A percentile compares a stretch with the other conserved stretches of the same genome.
phyloP scores from a whole-genome alignment of 2,888 invertebrate species.

The Anarsia innoxiella region DNA sequence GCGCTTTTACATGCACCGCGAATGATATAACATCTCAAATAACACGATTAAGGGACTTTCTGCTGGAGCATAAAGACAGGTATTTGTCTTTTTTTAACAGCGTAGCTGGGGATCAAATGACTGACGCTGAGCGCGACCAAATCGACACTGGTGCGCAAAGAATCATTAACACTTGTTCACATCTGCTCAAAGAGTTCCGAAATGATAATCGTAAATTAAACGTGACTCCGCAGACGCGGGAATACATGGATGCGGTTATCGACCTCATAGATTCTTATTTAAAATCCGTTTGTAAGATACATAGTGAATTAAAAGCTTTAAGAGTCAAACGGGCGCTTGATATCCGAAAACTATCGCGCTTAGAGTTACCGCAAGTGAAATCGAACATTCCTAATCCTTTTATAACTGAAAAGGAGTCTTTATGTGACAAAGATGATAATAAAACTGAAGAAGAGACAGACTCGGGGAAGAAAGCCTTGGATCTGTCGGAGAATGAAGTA shows the following conservation, averaged over 20 bases:
- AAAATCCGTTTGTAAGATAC: conserved; percentile 89
- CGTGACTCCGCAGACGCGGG: conserved; percentile 79
- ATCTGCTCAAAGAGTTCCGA: conserved; percentile 84
- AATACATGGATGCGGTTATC: conserved; percentile 85
- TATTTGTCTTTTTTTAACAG: conserved; percentile 89
- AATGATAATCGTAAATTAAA: conserved; percentile 74
- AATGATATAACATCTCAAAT: conserved; percentile 87
- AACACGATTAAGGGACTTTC: conserved; percentile 84
- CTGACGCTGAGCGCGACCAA: conserved; percentile 88
- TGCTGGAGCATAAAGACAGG: conserved; percentile 87
- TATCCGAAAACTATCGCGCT: conserved; percentile 84
- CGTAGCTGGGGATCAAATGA: conserved; percentile 83
- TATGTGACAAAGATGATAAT: conserved; percentile 32
- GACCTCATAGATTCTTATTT: conserved; percentile 86
- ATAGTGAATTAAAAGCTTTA: conserved; percentile 91
- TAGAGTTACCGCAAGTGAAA: conserved; percentile 67
- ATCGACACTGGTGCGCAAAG: conserved; percentile 90
- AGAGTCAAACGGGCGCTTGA: conserved; percentile 90
- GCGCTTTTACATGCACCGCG: conserved; percentile 80
- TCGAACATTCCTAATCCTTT: conserved; percentile 51
- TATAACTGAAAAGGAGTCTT: conserved; percentile 33
- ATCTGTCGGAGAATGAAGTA: conserved; percentile 61
- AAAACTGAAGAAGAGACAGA: conserved; percentile 34
- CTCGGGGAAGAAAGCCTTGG: conserved; percentile 40
- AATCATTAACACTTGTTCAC: conserved; percentile 87